Base-by-base conservation (phyloP, 2,797 vertebrate genomes). In the Tokudaia muenninki region DNA sequence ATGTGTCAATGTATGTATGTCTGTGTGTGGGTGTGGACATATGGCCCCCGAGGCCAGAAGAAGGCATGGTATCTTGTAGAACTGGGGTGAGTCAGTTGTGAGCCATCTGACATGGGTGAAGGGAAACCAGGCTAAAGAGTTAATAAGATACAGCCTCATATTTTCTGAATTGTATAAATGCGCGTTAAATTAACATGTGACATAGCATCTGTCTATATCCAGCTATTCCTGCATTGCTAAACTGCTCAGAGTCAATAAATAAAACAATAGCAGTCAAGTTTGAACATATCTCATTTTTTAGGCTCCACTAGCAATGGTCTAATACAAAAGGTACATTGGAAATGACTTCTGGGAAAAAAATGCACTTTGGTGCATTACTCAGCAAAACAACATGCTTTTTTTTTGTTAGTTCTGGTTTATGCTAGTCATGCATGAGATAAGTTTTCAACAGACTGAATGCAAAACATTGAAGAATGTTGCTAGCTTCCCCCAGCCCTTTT, bases 161-260 rank as follows among this genome's bases (percentile, higher is more conserved):
- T 99, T 99, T 99, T 99, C 99, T 99, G 98, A 99, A 99, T 99
- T 98, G 99, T 98, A 98, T 98, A 98, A 97, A 98, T 99, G 98
- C 98, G 98, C 8, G 98, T 99, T 98, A 98, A 98, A 98, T 98
- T 98, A 98, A 98, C 98, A 98, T 98, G 98, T 98, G 98, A 98
- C 98, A 98, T 98, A 97, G 98, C 98, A 98, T 97, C 98, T 97
- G 97, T 98, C 98, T 63, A 95, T 98, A 98, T 97, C 98, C 98
- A 98, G 98, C 98, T 98, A 97, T 98, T 98, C 98, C 98, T 99
- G 98, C 99, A 99, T 98, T 95, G 98, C 98, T 98, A 96, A 98
- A 98, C 97, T 97, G 98, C 98, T 98, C 98, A 97, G 96, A 98
- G 98, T 95, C 97, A 95, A 83, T 97, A 26, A 84, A 91, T 93